Evolutionary conservation across 2,113 vertebrate species (phyloP), one percentile per base, ranked within the genome.

Genomic region (Australoheros scitulus): DNA sequence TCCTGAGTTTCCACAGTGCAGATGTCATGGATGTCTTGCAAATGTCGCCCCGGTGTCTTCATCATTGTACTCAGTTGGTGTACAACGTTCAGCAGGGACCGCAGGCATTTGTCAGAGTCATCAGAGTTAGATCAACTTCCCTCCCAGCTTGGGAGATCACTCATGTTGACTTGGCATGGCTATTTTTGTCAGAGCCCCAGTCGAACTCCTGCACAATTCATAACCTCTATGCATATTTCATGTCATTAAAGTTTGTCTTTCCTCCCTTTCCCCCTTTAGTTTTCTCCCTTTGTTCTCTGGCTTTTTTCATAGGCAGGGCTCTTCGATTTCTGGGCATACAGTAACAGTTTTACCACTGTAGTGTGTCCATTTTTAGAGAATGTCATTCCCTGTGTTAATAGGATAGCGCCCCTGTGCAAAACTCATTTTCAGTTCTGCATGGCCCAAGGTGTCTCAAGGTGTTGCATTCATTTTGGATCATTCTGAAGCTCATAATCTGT

Each of bases 101-200:
- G 18, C 29, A n/a, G 63, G 50, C 26, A 38, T 68, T 86, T 81
- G 36, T 70, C 77, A 79, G 9, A 65, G 60, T 61, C 65, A 41
- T 72, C 24, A 63, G 50, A 50, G 15, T 24, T 26, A 26, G 58
- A 83, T 79, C 41, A 29, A 55, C 65, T 52, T 68, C 29, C 11
- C 29, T 41, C 56, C 50, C 63, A 41, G 20, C 41, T 47, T 55
- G 17, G 34, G 29, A 79, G 59, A 83, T 81, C 77, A 68, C 55
- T 87, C 63, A 34, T 79, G 72, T 63, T 52, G 17, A 57, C 65
- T 32, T 74, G 56, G 55, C 75, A 70, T n/a, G 38, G 76, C 77
- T 85, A 74, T 87, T 90, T 88, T 76, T 50, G 76, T 61, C 1
- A 17, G 7, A 52, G 41, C 41, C 20, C 18, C 41, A 47, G 41